Evolutionary conservation across 2,888 invertebrate genomes (phyloP), one percentile per base, ranked within the genome.

Genomic region (Lasius fuliginosus): DNA sequence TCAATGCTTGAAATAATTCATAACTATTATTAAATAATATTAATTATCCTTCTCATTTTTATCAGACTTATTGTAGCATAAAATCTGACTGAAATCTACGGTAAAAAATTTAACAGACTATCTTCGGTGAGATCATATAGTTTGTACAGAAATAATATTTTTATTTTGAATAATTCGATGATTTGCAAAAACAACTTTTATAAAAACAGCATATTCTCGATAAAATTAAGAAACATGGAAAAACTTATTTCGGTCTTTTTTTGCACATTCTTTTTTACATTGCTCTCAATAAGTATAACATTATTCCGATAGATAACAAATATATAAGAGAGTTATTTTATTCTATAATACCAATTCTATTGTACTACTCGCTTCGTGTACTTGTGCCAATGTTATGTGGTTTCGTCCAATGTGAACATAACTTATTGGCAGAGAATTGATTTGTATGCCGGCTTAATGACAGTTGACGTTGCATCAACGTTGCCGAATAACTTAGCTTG

Each of bases 51-150:
- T 0, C 15, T 33, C n/a, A 71, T 53, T 71, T 6, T 71, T 15
- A 15, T 36, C 56, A 5, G 36, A 36, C 42, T 12, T 73, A 36
- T 74, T 18, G 27, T 23, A n/a, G 58, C 40, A 58, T 15, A 42
- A 40, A 18, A 40, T 73, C 42, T 60, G 60, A 74, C 40, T 60
- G 42, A 40, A 60, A 42, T 74, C 33, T 68, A 79, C 71, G 58
- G n/a, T 6, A 8, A 42, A 8, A 42, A 60, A 60, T 30, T 60
- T 60, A 60, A 60, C 27, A 60, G 40, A 40, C 60, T 30, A 60
- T 5, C 36, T 74, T 74, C 5, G 18, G 12, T n/a, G n/a, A 33
- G 73, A 58, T 5, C 36, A 36, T 36, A 40, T 60, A 74, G 60
- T 74, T 74, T 42, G 60, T 60, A 30, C 42, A 74, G 42, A 30